Base-by-base conservation (phyloP, 2,888 invertebrate genomes). In the Himalopsyche japonica region DNA sequence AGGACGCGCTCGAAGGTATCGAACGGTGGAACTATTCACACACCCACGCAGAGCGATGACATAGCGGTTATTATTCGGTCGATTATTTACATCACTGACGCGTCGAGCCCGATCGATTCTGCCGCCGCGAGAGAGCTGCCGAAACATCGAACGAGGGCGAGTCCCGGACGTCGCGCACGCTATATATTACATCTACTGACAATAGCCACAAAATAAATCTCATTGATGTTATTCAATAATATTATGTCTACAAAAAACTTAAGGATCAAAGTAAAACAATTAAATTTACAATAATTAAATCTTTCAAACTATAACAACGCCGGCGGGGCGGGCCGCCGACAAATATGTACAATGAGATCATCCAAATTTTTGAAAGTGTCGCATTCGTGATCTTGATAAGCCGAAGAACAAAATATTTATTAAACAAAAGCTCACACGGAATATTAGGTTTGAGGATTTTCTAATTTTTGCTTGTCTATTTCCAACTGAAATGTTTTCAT, bases 191-290 rank as follows among this genome's bases (percentile, higher is more conserved):
- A 20, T 64, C 70, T 30, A 70, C 30, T 30, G 27, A 70, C 70
- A 70, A 70, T 70, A 70, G 70, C 70, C 70, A 70, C 70, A 70
- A 70, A 70, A 70, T 70, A 70, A 70, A 70, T 70, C 70, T 70
- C 70, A 70, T 70, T 70, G 20, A 30, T 27, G 70, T 70, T 27
- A 70, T 70, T 27, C 27, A 27, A 70, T 70, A 70, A 70, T 70
- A 70, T 27, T 70, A 70, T 27, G 24, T 57, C 27, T 70, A 70
- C 70, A 10, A 70, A n/a, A 30, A 27, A 70, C 70, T 57, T 57
- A 57, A 57, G 57, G 70, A 70, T 70, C 10, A 70, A 70, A 70
- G 70, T 24, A 70, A 70, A 70, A 70, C 27, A 27, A 70, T 70
- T 27, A 70, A 70, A 70, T 70, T 70, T 70, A 70, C 70, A 70